phyloP scores from a whole-genome alignment of 2,113 vertebrate species.

The Pluvialis apricaria region DNA sequence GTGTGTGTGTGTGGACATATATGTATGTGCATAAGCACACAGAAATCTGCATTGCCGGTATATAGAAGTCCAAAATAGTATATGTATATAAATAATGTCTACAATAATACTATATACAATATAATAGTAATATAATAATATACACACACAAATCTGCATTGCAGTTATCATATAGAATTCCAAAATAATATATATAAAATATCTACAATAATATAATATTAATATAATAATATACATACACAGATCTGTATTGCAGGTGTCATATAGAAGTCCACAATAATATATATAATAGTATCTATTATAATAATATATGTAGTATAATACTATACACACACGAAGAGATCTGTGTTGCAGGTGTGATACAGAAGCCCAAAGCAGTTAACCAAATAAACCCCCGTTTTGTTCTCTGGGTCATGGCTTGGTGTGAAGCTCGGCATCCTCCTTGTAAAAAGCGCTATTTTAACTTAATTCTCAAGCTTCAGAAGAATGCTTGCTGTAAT shows the following conservation, averaged over 20 bases:
- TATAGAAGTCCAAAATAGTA: neutral
- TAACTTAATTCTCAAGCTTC: neutral
- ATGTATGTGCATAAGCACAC: neutral
- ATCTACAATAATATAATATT: neutral
- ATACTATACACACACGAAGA: neutral
- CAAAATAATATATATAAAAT: neutral
- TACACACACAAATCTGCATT: neutral
- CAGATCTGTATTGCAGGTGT: neutral
- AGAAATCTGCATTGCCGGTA: neutral
- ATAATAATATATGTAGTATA: neutral
- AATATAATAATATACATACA: neutral
- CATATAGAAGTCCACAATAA: neutral
- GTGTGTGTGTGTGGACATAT: neutral
- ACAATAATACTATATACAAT: neutral
- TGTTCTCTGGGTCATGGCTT: neutral
- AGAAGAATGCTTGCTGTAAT: neutral
- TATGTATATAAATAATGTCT: neutral
- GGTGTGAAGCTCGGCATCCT: neutral
- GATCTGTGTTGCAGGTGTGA: neutral
- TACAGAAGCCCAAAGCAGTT: neutral
- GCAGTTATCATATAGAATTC: neutral
- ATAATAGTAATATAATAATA: neutral
- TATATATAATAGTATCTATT: neutral
- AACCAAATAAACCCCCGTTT: accelerated
- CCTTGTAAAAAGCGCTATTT: neutral